Conservation (phyloP, 2,113 vertebrate genomes). For the Macaca mulatta region DNA sequence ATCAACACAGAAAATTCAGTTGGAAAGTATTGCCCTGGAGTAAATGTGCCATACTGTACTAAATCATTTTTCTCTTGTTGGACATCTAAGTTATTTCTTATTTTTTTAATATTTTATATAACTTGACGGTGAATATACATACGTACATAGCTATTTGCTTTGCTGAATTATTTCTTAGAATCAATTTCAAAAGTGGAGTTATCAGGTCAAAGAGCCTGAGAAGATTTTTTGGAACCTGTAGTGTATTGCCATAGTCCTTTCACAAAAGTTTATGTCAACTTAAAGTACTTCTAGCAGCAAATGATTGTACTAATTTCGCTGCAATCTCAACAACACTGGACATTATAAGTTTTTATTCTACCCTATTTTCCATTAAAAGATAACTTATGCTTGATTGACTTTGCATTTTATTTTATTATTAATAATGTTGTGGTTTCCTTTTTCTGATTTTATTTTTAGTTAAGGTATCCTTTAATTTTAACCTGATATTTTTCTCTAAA, state of each 20-base stretch:
- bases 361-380: neutral
- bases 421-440: neutral
- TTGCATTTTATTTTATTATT: slow-evolving; percentile 16
- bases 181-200: neutral
- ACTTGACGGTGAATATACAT: neutral
- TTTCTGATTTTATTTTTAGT: too few relatives aligned
- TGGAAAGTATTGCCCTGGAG: neutral
- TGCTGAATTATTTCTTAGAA: slow-evolving; percentile 25
- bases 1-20: neutral
- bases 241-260: neutral
- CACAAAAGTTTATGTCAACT: neutral
- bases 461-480: too few relatives aligned
- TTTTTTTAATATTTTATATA: slow-evolving; percentile 18
- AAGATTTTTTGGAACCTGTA: neutral
- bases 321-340: neutral
- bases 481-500: too few relatives aligned
- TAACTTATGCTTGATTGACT: neutral
- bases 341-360: neutral
- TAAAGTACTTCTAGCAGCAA: neutral
- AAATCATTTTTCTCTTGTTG: neutral
- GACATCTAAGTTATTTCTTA: neutral
- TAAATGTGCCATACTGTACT: neutral
- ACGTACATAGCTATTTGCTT: neutral
- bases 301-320: neutral
- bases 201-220: neutral